A percentile compares a stretch with the other conserved stretches of the same genome.
phyloP scores from a whole-genome alignment of 2,113 vertebrate genomes.

The Mionectes macconnelli region DNA sequence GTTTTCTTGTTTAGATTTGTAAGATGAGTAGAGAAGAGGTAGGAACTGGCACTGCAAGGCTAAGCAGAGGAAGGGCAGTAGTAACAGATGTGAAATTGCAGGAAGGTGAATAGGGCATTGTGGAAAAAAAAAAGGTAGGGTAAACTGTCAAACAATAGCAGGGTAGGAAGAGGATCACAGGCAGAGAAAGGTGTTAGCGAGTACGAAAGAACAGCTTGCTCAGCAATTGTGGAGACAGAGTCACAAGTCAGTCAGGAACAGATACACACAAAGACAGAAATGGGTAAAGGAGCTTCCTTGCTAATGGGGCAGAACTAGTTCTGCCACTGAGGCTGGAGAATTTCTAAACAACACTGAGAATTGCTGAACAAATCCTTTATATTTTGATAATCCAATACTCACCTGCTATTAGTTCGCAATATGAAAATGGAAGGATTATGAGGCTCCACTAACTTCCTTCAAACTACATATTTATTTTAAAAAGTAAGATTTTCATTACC shows the following conservation, averaged over 20 bases:
- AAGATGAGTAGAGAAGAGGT: not conserved
- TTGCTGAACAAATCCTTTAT: not conserved
- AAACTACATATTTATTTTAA: not conserved
- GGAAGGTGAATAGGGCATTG: not conserved
- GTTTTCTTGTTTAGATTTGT: not conserved
- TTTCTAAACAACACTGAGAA: not conserved
- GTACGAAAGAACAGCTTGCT: not conserved
- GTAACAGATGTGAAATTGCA: not conserved
- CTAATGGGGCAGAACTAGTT: not conserved
- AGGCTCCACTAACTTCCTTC: not conserved
- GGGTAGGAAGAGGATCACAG: not conserved
- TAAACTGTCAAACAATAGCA: not conserved
- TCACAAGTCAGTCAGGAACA: not conserved
- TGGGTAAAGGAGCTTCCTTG: not conserved
- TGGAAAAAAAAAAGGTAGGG: not conserved
- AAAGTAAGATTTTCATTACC: not conserved
- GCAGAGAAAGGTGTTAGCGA: not conserved
- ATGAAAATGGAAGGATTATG: not conserved
- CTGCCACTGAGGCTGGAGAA: not conserved
- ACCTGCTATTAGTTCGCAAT: not conserved
- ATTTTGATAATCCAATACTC: not conserved
- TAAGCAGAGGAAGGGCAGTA: not conserved
- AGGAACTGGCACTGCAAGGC: not conserved
- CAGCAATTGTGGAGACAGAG: not conserved
- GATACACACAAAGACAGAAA: not conserved